Base-by-base conservation (phyloP, 1,140 invertebrate species). In the Papilio dardanus region DNA sequence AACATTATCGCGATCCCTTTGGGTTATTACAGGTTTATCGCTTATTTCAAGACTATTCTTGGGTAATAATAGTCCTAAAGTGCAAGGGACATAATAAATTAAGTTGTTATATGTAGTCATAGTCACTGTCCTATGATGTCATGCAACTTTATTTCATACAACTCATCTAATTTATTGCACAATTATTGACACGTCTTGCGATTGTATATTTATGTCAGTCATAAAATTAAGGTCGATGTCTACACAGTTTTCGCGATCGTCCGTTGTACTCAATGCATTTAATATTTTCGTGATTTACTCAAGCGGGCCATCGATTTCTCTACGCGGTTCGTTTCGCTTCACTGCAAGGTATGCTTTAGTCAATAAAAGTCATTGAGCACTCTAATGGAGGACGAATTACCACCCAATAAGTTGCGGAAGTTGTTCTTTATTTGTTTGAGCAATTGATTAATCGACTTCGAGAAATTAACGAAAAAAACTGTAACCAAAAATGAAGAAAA, bases 251-350 rank as follows among this genome's bases (percentile, higher is more conserved):
- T 62, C 21, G 50, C 54, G 54, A 54, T 24, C 50, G 50, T 54
- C 50, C 16, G 19, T 54, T 54, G 50, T 24, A 54, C 10, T 54
- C 54, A 28, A 62, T 62, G 24, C 24, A 62, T 62, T 62, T 62
- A 62, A 62, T 62, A 62, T 62, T 62, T 62, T 28, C 54, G 54
- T 62, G 24, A 62, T 62, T 62, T 62, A 28, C 24, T 62, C 21
- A 62, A 62, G 24, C 54, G 54, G 54, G 54, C 12, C 54, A 28
- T 62, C 54, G 54, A 62, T 62, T 62, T 62, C 54, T 62, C 54
- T 28, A 62, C 54, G 21, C 54, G 54, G 54, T 62, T 28, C 54
- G 54, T 62, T 62, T 62, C 54, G 54, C 54, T 62, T 62, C 54
- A 62, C 10, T 62, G 24, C 24, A 62, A 62, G 54, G 24, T 28